Evolutionary conservation across 2,113 vertebrate species (phyloP).

Genomic region (Cricetomys ansorgei): DNA sequence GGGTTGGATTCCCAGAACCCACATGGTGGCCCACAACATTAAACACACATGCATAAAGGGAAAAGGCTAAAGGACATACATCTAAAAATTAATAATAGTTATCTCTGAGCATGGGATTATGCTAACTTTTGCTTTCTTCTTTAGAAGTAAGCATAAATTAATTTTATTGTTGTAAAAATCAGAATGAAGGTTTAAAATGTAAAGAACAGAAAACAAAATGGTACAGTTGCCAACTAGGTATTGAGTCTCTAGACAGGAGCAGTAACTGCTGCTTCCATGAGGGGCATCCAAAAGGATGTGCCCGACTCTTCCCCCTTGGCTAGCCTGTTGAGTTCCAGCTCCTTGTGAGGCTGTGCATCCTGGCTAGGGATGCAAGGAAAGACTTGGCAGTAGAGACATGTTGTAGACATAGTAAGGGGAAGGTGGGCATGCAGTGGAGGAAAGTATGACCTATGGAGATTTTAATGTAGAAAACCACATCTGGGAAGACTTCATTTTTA

Average conservation of each 20-base stretch:
- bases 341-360: background rate
- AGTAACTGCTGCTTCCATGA: background rate
- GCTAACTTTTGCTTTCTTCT: conserved; percentile 30
- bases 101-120: conserved; percentile 8
- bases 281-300: background rate
- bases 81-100: background rate
- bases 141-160: background rate
- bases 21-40: background rate
- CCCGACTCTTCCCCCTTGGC: background rate
- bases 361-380: background rate
- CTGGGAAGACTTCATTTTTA: conserved; percentile 14
- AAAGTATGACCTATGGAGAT: background rate
- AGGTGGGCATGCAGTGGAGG: background rate
- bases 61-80: background rate
- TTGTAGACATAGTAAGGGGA: background rate
- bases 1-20: background rate
- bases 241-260: background rate
- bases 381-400: background rate
- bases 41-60: background rate
- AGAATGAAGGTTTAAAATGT: background rate
- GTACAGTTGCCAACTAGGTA: background rate
- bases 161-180: conserved; percentile 7
- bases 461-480: conserved; percentile 1
- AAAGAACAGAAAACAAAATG: background rate
- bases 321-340: background rate